Evolutionary conservation across 1,140 invertebrate species (phyloP), one percentile per base, ranked within the genome.

Genomic region (Drosophila serrata): DNA sequence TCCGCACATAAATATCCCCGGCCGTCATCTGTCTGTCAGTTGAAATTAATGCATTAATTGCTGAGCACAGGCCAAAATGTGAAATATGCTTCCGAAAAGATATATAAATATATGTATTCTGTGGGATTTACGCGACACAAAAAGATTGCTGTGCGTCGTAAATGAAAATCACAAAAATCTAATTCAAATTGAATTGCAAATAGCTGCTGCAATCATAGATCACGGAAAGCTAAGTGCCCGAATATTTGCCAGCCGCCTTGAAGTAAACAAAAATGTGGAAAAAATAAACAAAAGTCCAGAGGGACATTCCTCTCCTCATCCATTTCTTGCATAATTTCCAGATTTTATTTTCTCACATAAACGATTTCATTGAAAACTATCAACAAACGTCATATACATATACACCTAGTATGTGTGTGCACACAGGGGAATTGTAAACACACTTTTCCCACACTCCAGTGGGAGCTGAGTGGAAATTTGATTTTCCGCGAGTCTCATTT

Each of bases 1-100:
- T 78, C 42, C 46, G 22, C 42, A 19, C 76, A 81, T 81, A 81
- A 77, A 81, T 77, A 81, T 77, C 72, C 72, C 64, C 37, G 45
- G 46, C 56, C 51, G 69, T 77, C 72, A 76, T 62, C 45, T 70
- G 53, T 45, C 77, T 86, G 81, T 84, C 81, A 86, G 29, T 49
- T 55, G 19, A 53, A 65, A 86, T 86, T 46, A 86, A 86, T 86
- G 59, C 65, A 70, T 88, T 86, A 79, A 88, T 88, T 76, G 45
- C 60, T 43, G 40, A 55, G 39, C 53, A 58, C 37, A 29, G 46
- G 60, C 60, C 59, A 40, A 74, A 49, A 75, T 42, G 27, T 64
- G 53, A 57, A 49, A 75, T 42, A 63, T 48, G 37, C 15, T 33
- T 19, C 7, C 39, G 39, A 75, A 79, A 49, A 35, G 33, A 11